Base-by-base conservation (phyloP, 1,140 invertebrate genomes). In the Berghia stephanieae region DNA sequence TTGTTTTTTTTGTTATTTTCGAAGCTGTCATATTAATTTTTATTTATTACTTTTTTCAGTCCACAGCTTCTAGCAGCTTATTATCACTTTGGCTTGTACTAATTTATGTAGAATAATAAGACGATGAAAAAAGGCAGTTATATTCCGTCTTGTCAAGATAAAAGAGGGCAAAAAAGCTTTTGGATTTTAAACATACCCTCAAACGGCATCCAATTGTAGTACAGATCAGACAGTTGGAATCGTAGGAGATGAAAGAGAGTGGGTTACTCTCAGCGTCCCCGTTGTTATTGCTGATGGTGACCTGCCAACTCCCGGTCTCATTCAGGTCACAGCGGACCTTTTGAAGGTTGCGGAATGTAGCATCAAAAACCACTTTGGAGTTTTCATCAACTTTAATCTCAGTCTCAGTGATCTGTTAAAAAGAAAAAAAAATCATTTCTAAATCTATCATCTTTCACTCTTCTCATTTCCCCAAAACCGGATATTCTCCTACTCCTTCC, bases 251-350 rank as follows among this genome's bases (percentile, higher is more conserved):
- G 42, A 81, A 67, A 34, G 77, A 60, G 1, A 36, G 31, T 5
- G n/a, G 21, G 0, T 52, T 31, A 49, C 80, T 79, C 6, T 40
- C 13, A 10, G 57, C 31, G 34, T 18, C 44, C 18, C 78, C 80
- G 75, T 82, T 66, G 66, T 82, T 85, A 80, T n/a, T n/a, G n/a
- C 81, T 82, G 71, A 85, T 68, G n/a, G 78, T 71, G 0, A 85
- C 52, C 38, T 77, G 36, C 52, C 70, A 73, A 49, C 76, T 78
- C 6, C 71, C 72, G 40, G 55, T 4, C 21, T 46, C 6, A n/a
- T 13, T 38, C 5, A 78, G 24, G 4, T 8, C n/a, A 55, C 79
- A 80, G 36, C 21, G 46, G 8, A 78, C 76, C n/a, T 66, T 42
- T 31, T 80, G 72, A 43, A 69, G 46, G 66, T 44, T 78, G 46